These are phyloP conservation scores for Crotophaga sulcirostris DNA, from an alignment of 2,113 vertebrate genomes.

Conservation along the genomic window DNA sequence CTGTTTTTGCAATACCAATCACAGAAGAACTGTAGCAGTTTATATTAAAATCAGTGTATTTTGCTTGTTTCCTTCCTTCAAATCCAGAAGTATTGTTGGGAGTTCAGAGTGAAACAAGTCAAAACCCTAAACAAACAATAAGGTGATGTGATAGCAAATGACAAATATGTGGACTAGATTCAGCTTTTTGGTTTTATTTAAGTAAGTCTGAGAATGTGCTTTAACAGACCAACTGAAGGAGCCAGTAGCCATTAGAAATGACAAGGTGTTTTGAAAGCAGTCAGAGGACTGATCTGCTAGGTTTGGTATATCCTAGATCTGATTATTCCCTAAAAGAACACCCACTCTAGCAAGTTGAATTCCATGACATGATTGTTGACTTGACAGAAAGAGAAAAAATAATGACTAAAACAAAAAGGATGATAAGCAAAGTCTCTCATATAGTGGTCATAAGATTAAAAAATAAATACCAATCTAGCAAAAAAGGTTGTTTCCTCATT, in stretches of 20 bases:
- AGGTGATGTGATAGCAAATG: constrained; percentile 65
- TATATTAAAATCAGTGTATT: constrained; percentile 69
- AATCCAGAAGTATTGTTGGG: constrained; percentile 60
- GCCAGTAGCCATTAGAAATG: constrained; percentile 47
- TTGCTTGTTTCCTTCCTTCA: constrained; percentile 70
- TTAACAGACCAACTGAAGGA: constrained; percentile 70
- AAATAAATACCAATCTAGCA: constrained; percentile 80
- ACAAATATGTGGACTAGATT: constrained; percentile 63
- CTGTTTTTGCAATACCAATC: constrained; percentile 64
- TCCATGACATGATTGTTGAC: constrained; percentile 42
- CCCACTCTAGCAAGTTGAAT: constrained; percentile 42
- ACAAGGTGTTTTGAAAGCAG: constrained; percentile 50
- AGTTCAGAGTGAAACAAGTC: constrained; percentile 64
- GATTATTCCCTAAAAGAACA: constrained; percentile 36
- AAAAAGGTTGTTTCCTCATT: constrained; percentile 50
- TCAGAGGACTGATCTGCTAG: constrained; percentile 61
- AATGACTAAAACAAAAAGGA: constrained; percentile 56
- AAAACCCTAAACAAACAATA: constrained; percentile 66
- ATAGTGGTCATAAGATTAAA: constrained; percentile 77
- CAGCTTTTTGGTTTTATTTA: constrained; percentile 76
- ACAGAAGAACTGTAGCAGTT: constrained; percentile 65
- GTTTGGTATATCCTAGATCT: constrained; percentile 66
- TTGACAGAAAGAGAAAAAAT: constrained; percentile 59
- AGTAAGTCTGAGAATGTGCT: constrained; percentile 71
- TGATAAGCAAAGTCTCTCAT: constrained; percentile 59